A percentile compares a stretch with the other conserved stretches of the same genome.
Conservation (phyloP, 2,888 invertebrate genomes). For the Eutolmus rufibarbis region DNA sequence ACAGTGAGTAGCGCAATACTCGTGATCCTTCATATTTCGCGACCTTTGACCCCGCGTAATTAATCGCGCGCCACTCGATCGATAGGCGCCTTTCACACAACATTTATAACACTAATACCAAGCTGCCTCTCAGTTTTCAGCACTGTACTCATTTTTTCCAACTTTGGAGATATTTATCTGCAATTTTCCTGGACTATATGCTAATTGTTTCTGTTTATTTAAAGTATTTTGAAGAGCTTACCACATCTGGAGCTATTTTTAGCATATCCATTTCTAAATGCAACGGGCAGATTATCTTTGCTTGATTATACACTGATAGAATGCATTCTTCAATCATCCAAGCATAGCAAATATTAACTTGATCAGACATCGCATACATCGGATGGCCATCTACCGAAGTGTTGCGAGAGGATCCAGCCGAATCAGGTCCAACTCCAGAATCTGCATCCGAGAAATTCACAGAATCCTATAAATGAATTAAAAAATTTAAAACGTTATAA, state of each 20-base stretch:
- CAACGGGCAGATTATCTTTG: slow-evolving; percentile 75
- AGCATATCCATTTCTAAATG: slow-evolving; percentile 79
- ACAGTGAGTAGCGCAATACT: no score
- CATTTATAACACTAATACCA: no score
- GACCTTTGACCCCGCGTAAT: no score
- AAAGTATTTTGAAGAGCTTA: slow-evolving; percentile 59
- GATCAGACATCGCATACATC: slow-evolving; percentile 60
- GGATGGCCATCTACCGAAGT: slow-evolving; percentile 84
- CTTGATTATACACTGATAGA: slow-evolving; percentile 80
- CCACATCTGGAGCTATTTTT: slow-evolving; percentile 91
- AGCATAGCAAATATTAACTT: slow-evolving; percentile 68
- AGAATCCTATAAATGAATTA: slow-evolving; percentile 66
- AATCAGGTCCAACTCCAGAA: slow-evolving; percentile 87
- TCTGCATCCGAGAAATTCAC: slow-evolving; percentile 80
- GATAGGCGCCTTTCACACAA: no score
- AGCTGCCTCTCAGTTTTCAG: no score
- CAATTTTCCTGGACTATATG: not conserved
- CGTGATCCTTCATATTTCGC: no score
- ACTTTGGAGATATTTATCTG: no score
- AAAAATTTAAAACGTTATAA: not conserved
- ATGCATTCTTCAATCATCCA: slow-evolving; percentile 98
- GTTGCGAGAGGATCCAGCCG: slow-evolving; percentile 79
- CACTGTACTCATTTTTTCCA: no score
- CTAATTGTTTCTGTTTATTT: not conserved
- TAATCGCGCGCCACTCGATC: no score